Evolutionary conservation across 2,888 invertebrate species (phyloP).

Genomic region (Meganola albula): DNA sequence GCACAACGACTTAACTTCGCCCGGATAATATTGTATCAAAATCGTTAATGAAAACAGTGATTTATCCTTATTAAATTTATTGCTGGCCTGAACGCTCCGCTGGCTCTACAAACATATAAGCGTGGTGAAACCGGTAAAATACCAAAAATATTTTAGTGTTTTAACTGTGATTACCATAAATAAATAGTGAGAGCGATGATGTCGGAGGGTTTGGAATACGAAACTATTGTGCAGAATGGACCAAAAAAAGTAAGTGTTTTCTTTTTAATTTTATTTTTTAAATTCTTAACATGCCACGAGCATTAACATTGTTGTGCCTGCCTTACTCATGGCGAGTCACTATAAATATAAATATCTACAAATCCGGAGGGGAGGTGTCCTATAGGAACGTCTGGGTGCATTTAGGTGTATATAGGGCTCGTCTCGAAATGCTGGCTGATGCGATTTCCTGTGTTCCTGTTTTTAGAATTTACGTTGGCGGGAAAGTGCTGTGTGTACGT

Average conservation of each 20-base stretch:
- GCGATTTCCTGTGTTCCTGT: constrained; percentile 51
- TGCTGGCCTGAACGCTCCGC: constrained; percentile 41
- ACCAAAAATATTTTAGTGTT: constrained; percentile 47
- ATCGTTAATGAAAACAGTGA: constrained; percentile 58
- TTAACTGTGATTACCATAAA: constrained; percentile 54
- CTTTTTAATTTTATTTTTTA: constrained; percentile 27
- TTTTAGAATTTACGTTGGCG: constrained; percentile 37
- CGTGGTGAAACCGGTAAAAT: constrained; percentile 41
- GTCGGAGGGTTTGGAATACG: constrained; percentile 81
- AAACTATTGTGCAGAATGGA: constrained; percentile 80
- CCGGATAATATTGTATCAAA: constrained; percentile 48
- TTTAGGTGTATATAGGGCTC: constrained; percentile 46
- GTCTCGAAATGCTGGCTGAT: constrained; percentile 48
- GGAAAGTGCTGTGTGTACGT: constrained; percentile 38
- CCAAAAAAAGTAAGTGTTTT: constrained; percentile 78
- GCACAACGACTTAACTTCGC: constrained; percentile 47
- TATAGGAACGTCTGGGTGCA: constrained; percentile 69
- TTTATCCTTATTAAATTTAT: constrained; percentile 49
- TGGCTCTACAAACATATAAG: constrained; percentile 29
- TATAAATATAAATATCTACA: constrained; percentile 11
- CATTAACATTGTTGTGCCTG: constrained; percentile 27
- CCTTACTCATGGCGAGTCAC: constrained; percentile 23
- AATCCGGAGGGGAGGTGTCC: constrained; percentile 39
- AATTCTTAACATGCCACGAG: constrained; percentile 14
- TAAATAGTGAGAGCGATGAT: constrained; percentile 68